Evolutionary conservation across 2,888 invertebrate genomes (phyloP).

Genomic region (Leptopterna dolabrata): DNA sequence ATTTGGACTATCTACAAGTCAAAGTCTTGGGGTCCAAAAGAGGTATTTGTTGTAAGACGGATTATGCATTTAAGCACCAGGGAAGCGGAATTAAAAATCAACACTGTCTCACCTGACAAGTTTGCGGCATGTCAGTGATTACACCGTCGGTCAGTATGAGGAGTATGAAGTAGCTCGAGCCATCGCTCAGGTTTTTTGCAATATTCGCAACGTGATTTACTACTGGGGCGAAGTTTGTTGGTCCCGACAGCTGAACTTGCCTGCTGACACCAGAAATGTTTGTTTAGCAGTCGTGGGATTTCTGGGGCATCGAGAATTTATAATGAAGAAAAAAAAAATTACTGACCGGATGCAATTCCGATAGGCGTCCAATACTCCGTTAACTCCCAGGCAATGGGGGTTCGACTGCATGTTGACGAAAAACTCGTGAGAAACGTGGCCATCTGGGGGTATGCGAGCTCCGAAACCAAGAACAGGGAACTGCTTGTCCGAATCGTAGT

Average conservation of each 20-base stretch:
- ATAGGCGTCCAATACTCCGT: conserved; percentile 70
- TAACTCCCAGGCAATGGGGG: conserved; percentile 69
- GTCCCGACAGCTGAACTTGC: conserved; percentile 71
- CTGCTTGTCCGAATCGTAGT: conserved; percentile 69
- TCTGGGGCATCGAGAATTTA: too few species aligned
- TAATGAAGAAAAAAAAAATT: too few species aligned
- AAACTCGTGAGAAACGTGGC: conserved; percentile 68
- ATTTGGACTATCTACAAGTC: too few species aligned
- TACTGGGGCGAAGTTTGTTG: conserved; percentile 73
- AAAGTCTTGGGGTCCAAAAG: too few species aligned
- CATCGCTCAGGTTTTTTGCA: conserved; percentile 68
- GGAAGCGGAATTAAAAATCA: too few species aligned
- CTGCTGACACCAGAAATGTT: conserved; percentile 55
- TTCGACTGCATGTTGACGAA: conserved; percentile 70
- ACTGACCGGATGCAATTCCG: conserved; percentile 67
- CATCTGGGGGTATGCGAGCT: conserved; percentile 68
- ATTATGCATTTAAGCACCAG: too few species aligned
- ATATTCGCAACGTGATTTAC: conserved; percentile 70
- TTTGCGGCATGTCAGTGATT: conserved; percentile 72
- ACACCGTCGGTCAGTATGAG: conserved; percentile 74
- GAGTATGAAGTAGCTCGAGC: conserved; percentile 71
- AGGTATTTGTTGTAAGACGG: too few species aligned
- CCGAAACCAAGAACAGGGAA: conserved; percentile 69
- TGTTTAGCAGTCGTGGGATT: too few species aligned
- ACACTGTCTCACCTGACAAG: conserved; percentile 66